A percentile compares a stretch with the other conserved stretches of the same genome.
phyloP scores from a whole-genome alignment of 2,797 vertebrate species.

The Cichlasoma orientale region DNA sequence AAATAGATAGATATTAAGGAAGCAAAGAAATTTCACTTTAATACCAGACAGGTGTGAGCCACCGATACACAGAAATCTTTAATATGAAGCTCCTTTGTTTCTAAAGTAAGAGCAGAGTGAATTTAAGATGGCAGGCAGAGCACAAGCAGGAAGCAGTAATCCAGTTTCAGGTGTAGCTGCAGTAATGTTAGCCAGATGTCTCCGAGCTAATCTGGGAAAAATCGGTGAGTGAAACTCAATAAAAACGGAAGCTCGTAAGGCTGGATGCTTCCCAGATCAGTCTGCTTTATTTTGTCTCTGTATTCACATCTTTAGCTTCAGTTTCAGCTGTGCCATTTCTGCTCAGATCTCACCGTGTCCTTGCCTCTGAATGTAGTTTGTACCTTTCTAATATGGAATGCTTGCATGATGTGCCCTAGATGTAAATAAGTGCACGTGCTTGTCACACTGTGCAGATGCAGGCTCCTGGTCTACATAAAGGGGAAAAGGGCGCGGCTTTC shows the following conservation, averaged over 20 bases:
- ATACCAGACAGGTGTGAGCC: not conserved
- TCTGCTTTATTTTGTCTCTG: not conserved
- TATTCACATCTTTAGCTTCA: not conserved
- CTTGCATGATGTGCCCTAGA: not conserved
- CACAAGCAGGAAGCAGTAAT: constrained; percentile 34
- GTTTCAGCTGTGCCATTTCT: not conserved
- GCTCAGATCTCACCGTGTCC: not conserved
- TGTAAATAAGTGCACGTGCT: not conserved
- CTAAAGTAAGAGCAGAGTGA: not conserved
- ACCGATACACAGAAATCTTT: not conserved
- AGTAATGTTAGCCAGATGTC: constrained; percentile 15
- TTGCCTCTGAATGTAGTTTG: not conserved
- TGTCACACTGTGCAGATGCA: not conserved
- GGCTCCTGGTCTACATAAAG: not conserved
- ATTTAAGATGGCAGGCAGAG: constrained; percentile 20
- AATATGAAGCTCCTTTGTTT: not conserved
- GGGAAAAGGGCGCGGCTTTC: not conserved
- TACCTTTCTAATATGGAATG: not conserved
- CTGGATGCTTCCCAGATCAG: too few species aligned
- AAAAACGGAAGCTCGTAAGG: not conserved
- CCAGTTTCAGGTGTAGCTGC: constrained; percentile 41
- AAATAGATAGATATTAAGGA: not conserved
- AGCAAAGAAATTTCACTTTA: not conserved
- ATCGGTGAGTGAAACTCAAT: constrained; percentile 18
- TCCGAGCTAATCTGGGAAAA: not conserved